Evolutionary conservation across 2,888 invertebrate species (phyloP).

Genomic region (Brenthis daphne): DNA sequence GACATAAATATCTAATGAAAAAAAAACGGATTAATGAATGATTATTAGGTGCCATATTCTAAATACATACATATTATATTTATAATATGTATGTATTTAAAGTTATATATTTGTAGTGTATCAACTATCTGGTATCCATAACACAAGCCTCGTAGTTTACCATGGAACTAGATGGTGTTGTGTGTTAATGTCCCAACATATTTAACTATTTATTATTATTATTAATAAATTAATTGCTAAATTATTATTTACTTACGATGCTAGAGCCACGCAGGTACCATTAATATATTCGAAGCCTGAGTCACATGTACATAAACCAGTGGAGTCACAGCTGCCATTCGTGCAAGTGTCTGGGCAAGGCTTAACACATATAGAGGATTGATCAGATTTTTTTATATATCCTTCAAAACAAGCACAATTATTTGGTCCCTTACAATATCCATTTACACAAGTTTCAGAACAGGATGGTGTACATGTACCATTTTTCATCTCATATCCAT

Average conservation of each 20-base stretch:
- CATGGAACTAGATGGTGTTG: too few species aligned
- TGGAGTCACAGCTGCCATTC: conserved; percentile 49
- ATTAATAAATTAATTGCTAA: too few species aligned
- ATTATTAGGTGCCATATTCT: too few species aligned
- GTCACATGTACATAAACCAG: conserved; percentile 53
- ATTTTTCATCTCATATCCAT: conserved; percentile 43
- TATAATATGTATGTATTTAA: too few species aligned
- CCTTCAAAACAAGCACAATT: conserved; percentile 56
- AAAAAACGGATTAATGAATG: too few species aligned
- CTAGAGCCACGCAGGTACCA: conserved; percentile 46
- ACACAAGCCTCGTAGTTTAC: too few species aligned
- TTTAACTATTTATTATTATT: too few species aligned
- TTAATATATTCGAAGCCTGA: conserved; percentile 47
- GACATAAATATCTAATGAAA: too few species aligned
- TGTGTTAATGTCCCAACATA: too few species aligned
- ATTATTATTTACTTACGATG: conserved; percentile 49
- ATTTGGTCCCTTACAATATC: conserved; percentile 53
- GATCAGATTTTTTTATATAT: conserved; percentile 44
- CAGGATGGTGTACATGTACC: conserved; percentile 47
- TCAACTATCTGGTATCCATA: too few species aligned
- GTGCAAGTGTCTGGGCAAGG: conserved; percentile 50
- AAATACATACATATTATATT: too few species aligned
- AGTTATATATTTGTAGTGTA: too few species aligned
- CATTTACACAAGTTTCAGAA: conserved; percentile 43
- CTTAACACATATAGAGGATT: conserved; percentile 48